These are phyloP conservation scores for Brachionus manjavacas DNA, from an alignment of 1,140 invertebrate genomes.

Conservation along the genomic window DNA sequence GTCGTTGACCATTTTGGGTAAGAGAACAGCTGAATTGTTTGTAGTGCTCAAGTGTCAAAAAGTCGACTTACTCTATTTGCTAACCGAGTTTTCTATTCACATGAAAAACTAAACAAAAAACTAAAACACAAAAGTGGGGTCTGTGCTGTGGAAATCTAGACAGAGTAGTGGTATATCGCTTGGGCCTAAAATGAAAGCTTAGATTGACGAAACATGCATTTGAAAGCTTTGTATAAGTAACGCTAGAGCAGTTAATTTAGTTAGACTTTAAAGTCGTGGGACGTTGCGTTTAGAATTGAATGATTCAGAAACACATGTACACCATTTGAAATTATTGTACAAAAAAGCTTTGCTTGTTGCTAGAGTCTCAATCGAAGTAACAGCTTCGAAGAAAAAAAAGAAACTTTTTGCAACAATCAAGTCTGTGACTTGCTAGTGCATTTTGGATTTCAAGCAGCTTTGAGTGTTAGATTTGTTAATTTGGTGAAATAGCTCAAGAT, in stretches of 20 bases:
- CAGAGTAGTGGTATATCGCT: not conserved
- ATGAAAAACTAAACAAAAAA: constrained; percentile 5
- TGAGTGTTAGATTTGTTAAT: not conserved
- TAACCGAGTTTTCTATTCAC: not conserved
- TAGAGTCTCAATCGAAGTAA: not conserved
- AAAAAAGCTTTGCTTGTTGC: not conserved
- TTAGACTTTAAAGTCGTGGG: not conserved
- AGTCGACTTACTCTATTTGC: not conserved
- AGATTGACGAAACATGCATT: not conserved
- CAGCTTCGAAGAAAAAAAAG: not conserved
- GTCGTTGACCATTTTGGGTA: not conserved
- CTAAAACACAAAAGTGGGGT: not conserved
- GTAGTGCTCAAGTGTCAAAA: not conserved
- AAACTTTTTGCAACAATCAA: not conserved
- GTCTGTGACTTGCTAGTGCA: not conserved
- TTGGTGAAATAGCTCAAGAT: not conserved
- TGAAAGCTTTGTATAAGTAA: not conserved
- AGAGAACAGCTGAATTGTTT: not conserved
- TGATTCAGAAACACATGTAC: not conserved
- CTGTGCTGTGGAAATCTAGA: not conserved
- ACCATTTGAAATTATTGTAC: not conserved
- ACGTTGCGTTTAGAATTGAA: not conserved
- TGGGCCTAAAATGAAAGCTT: not conserved
- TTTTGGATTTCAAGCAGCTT: not conserved
- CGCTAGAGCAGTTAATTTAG: not conserved